Evolutionary conservation across 2,888 invertebrate genomes (phyloP), one percentile per base, ranked within the genome.

Genomic region (Calameuta filiformis): DNA sequence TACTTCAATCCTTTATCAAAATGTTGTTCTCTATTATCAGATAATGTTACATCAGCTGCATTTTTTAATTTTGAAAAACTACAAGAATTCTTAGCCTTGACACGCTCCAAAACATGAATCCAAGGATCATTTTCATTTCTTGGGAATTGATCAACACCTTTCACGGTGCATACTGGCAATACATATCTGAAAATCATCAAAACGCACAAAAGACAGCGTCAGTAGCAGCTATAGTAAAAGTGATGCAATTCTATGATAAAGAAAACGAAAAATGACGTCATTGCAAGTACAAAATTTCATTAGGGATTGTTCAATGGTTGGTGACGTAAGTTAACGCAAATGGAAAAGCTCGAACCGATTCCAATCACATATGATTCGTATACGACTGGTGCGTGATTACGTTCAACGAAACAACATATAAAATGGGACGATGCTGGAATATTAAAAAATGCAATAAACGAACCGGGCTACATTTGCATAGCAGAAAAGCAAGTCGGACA

Each of bases 101-200:
- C 80, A 74, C 73, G 78, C 34, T 78, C 81, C 71, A 83, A 73
- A 30, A 82, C 82, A 4, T 74, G 79, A 33, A 80, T 80, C 82
- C 83, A 83, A 15, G 83, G 83, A 81, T 83, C 81, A 73, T 83
- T 83, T 75, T 83, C 77, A 73, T 79, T 73, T 68, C 76, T 74
- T 11, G 71, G 69, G 37, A 76, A 73, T n/a, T 76, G 79, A 4
- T 35, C 78, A 35, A 33, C 79, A 3, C 81, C 83, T 69, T 76
- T 81, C 1, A 83, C 83, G 3, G 76, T 78, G 79, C 83, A 83
- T 4, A 75, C 79, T 31, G 83, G 81, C 33, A 81, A 75, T 12
- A 80, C 37, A 71, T 83, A 83, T 75, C 83, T 83, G 15, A 73
- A 69, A 40, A 73, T 73, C 34, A 73, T 37, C 12, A 23, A 12